Evolutionary conservation across 1,140 invertebrate genomes (phyloP), one percentile per base, ranked within the genome.

Genomic region (Stratiolaelaps scimitus): DNA sequence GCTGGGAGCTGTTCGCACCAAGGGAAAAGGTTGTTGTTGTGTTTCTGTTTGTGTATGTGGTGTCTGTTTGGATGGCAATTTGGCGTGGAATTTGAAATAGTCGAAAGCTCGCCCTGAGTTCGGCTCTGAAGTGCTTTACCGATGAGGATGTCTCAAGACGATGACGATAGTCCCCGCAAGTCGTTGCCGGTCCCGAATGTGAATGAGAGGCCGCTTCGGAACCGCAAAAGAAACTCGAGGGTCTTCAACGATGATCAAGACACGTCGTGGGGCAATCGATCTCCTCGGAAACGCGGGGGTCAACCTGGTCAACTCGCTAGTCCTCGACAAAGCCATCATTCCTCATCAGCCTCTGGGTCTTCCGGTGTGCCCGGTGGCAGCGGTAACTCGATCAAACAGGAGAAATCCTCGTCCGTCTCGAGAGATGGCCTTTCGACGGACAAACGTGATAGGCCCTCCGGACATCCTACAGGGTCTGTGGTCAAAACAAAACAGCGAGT

Each of bases 61-160:
- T 40, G 34, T n/a, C n/a, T 40, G 34, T 40, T 40, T 40, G 34
- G 34, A 40, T 40, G 34, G 53, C 53, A 60, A 60, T 17, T 60
- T 60, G 53, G 53, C 53, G 53, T 60, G 53, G 53, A 60, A 60
- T 60, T 60, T 60, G 53, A 60, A 60, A 60, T 2, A 60, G 15
- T 60, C 34, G 26, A 34, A 7, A 26, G n/a, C 26, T 15, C 10
- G 17, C 2, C 4, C 53, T 60, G 26, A 23, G 26, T 60, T 40
- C 34, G 4, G 34, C 10, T 40, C 34, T 40, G 10, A 40, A 40
- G 34, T 4, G 34, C 34, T 6, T 40, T 10, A 40, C 34, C 10
- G 34, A 4, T 40, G 10, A 40, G 34, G 34, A 40, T 40, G 34
- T 40, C 34, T 40, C 34, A 40, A 34, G 53, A 60, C 6, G 53